Percentiles rank a stretch among this genome's conserved stretches.
Conservation (phyloP, 35 echinoderm and acorn worm species). For the Strongylocentrotus purpuratus region DNA sequence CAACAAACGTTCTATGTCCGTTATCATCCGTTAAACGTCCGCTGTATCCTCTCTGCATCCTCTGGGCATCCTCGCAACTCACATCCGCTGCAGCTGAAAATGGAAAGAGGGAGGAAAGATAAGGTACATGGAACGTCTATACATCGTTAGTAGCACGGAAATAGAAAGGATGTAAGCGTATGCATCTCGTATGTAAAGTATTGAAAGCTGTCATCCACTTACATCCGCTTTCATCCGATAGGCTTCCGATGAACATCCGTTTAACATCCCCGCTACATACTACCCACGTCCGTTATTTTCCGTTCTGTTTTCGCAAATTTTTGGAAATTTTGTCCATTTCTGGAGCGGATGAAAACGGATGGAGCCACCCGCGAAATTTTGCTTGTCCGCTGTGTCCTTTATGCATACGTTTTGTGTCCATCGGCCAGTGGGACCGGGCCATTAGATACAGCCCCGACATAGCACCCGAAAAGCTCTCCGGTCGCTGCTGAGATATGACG, state of each 20-base stretch:
- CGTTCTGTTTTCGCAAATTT: not conserved
- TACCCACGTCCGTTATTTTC: no score
- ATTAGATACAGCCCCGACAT: no score
- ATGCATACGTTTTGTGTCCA: conserved; percentile 11
- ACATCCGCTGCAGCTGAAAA: conserved; percentile 35
- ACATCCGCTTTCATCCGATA: no score
- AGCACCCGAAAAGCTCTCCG: no score
- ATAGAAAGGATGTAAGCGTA: no score
- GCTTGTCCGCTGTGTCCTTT: conserved; percentile 27
- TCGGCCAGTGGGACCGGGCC: conserved; percentile 37
- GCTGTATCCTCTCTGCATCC: conserved; percentile 35
- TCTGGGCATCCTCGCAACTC: conserved; percentile 38
- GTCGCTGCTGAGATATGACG: no score
- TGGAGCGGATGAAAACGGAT: not conserved
- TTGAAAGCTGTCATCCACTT: no score
- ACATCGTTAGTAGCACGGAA: conserved; percentile 30
- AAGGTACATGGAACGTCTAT: conserved; percentile 37
- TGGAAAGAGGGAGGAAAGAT: conserved; percentile 26
- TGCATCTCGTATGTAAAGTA: no score
- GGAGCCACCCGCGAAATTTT: conserved; percentile 16
- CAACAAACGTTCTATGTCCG: conserved; percentile 21
- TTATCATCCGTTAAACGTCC: conserved; percentile 40
- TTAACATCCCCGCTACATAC: no score
- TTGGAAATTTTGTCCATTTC: not conserved
- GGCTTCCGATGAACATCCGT: no score